phyloP scores from a whole-genome alignment of 2,888 invertebrate species.

The Zygaena filipendulae region DNA sequence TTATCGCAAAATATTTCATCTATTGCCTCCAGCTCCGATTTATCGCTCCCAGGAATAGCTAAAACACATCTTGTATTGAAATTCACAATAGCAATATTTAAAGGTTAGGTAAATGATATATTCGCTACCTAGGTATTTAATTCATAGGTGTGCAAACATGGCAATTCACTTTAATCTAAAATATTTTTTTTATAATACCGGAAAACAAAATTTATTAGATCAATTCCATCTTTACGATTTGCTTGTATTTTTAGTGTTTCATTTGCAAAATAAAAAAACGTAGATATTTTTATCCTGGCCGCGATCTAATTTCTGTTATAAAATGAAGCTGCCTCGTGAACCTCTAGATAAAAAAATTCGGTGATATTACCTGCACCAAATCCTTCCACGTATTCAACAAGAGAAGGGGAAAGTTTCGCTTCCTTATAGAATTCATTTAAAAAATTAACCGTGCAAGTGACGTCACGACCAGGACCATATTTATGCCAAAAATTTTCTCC shows the following conservation, averaged over 20 bases:
- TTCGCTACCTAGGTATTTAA: background rate
- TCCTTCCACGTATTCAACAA: slow-evolving; percentile 73
- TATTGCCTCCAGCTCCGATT: slow-evolving; percentile 73
- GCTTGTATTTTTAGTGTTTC: too few relatives aligned
- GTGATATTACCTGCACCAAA: slow-evolving; percentile 69
- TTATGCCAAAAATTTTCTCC: slow-evolving; percentile 15
- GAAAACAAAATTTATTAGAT: too few relatives aligned
- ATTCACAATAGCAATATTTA: slow-evolving; percentile 1
- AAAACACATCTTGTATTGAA: too few relatives aligned
- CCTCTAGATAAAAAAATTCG: too few relatives aligned
- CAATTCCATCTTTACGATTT: too few relatives aligned
- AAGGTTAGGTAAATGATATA: too few relatives aligned
- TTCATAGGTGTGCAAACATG: background rate
- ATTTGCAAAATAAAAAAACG: too few relatives aligned
- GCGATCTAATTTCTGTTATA: too few relatives aligned
- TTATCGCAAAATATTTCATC: slow-evolving; percentile 65
- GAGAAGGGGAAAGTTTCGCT: slow-evolving; percentile 62
- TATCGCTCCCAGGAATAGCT: slow-evolving; percentile 70
- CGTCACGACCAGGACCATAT: slow-evolving; percentile 23
- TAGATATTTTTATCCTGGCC: too few relatives aligned
- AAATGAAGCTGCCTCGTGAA: too few relatives aligned
- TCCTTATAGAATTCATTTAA: slow-evolving; percentile 57
- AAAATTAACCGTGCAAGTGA: slow-evolving; percentile 20
- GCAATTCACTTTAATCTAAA: too few relatives aligned
- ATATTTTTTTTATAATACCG: too few relatives aligned